Base-by-base conservation (phyloP, 2,113 vertebrate species). In the Blennius ocellaris region DNA sequence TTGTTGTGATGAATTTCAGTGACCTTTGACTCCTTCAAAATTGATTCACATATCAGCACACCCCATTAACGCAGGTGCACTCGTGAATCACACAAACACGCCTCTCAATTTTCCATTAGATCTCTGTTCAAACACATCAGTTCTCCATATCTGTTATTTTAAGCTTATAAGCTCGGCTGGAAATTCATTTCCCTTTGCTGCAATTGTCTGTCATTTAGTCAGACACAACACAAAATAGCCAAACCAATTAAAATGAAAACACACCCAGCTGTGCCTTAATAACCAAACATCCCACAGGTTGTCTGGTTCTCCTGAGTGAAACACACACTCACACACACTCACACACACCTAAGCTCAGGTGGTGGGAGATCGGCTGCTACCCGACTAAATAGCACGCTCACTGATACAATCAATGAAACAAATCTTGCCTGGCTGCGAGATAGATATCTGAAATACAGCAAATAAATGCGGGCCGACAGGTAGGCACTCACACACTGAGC, bases 401-500 rank as follows among this genome's bases (percentile, higher is more conserved):
- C 76, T 54, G 72, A 87, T 80, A 71, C 17, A 78, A 88, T 86
- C 78, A 63, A 66, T 80, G 78, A 57, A 75, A 81, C 70, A 75
- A 78, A 78, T 80, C 55, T 30, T 57, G 44, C 50, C 70, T 57
- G 16, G 73, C 64, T 37, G 69, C 2, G 70, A 67, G 69, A 73
- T 61, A 37, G 40, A 48, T 38, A 77, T 77, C 43, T 57, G 54
- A 76, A 82, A 73, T 69, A 56, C 50, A 66, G n/a, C 45, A 65
- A 66, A 69, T 77, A 64, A 70, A 83, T 67, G 51, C 50, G 53
- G 5, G 21, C 56, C 51, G 55, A 36, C 57, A 65, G 47, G 41
- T 44, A 49, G 7, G 11, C 6, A 7, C 55, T 40, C 58, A 71
- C 10, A 36, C 38, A 39, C 15, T 12, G 11, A 48, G 21, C 10